phyloP scores from a whole-genome alignment of 2,797 vertebrate genomes.

The Rallus crepitans region DNA sequence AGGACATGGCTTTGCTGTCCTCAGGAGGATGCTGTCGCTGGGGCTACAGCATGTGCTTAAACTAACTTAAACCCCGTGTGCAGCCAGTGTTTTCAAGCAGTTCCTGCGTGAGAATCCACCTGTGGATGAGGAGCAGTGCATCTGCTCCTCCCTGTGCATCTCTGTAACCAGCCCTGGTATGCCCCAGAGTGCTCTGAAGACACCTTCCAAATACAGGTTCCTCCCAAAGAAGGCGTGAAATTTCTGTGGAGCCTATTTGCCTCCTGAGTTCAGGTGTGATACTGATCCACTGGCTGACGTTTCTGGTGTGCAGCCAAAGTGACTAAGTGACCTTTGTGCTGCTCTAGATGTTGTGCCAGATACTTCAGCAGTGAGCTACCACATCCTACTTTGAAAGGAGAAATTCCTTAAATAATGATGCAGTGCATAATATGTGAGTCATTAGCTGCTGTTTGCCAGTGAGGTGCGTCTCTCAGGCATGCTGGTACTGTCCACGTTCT shows the following conservation, averaged over 20 bases:
- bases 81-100: neutral
- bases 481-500: neutral
- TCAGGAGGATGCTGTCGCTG: fast-evolving
- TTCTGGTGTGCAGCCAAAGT: neutral
- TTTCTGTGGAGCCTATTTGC: neutral
- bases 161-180: neutral
- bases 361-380: neutral
- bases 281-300: neutral
- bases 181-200: neutral
- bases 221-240: neutral
- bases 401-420: neutral
- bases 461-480: neutral
- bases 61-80: neutral
- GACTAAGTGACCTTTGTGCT: neutral
- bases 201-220: neutral
- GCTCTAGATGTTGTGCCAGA: neutral
- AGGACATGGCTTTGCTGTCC: neutral
- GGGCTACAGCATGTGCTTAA: fast-evolving
- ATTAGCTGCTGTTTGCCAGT: neutral
- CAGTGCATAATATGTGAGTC: neutral
- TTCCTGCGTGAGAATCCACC: fast-evolving
- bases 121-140: neutral
- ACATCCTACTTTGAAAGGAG: neutral
- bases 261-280: neutral
- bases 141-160: neutral